Evolutionary conservation across 2,888 invertebrate species (phyloP), one percentile per base, ranked within the genome.

Genomic region (Clitarchus hookeri): DNA sequence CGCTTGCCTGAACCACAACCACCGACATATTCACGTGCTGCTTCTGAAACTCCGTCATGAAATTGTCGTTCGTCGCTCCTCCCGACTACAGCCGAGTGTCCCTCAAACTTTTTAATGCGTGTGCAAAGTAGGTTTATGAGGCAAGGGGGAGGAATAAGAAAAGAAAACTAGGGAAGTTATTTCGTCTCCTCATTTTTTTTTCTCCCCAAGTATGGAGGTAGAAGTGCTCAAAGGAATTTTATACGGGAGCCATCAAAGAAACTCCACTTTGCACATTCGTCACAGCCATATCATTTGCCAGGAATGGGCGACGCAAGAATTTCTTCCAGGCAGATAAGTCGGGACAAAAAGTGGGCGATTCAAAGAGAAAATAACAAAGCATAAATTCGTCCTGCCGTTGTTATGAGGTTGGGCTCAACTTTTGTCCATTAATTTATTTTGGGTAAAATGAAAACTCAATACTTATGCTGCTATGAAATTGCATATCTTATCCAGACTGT

Each of bases 181-280:
- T 65, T 65, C 65, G 12, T 65, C 65, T 65, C 65, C 65, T n/a
- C 65, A 65, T 0, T 65, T 65, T 48, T 48, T 48, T 48, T 48
- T 48, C 12, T 12, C 6, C 16, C 19, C 12, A 53, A 53, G 53
- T 53, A 19, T 65, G 65, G 65, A 65, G 23, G 65, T 65, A 23
- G 65, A 65, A 23, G 65, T 65, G 16, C 65, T 65, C 65, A 65
- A 65, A 65, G 65, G 65, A 65, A 65, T 65, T 65, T n/a, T 65
- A 65, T 65, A 19, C 65, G 65, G 65, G 23, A 16, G 65, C 65
- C 65, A 65, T 65, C 65, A 65, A 65, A 65, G 65, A 65, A 65
- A 65, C 65, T 65, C 23, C 65, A 65, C 12, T 65, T 23, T 65
- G 65, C 65, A n/a, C 65, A 65, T 65, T n/a, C 65, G n/a, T 65